Base-by-base conservation (phyloP, 2,888 invertebrate species). In the Phaonia tiefii region DNA sequence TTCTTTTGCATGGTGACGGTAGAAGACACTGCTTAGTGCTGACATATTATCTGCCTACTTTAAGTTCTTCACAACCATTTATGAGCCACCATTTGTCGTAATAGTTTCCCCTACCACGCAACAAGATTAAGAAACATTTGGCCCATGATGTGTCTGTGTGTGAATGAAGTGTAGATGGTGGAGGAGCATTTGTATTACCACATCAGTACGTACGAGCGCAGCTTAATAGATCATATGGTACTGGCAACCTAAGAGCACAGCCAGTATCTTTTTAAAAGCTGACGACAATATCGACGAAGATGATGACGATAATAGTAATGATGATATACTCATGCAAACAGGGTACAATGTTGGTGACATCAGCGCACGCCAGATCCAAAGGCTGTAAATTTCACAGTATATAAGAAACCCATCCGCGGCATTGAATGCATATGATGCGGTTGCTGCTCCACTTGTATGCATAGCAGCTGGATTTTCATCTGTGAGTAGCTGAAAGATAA, bases 381-480 rank as follows among this genome's bases (percentile, higher is more conserved):
- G 25, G 31, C 22, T 13, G 42, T 20, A 37, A 31, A 26, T 51
- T 15, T 42, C 15, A 37, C 54, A 37, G 31, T n/a, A n/a, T 65
- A 77, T 17, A 22, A 42, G 22, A 3, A 31, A 31, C 17, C 46
- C n/a, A 78, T 11, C 15, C 71, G 42, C 37, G 60, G 58, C 78
- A 72, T 54, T n/a, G 5, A 15, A 10, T 8, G 42, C 20, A 39
- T 8, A 69, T n/a, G n/a, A n/a, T 20, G 31, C 8, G 46, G 37
- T 2, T 17, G 17, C 37, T 75, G 86, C 94, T 93, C 91, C 80
- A 82, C 96, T 96, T 87, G 96, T 96, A 91, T 96, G 96, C 96
- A 96, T 96, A 51, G 96, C 96, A 78, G 96, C 96, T 86, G 96
- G 96, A 89, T 96, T 96, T 90, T 96, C 96, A 87, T 96, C 96